Evolutionary conservation across 2,113 vertebrate species (phyloP).

Genomic region (Xenopus tropicalis): UCB_Xtro_10.0 CM004444.2:74883501-74884000

Average conservation of each 20-base stretch:
- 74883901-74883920: too few species aligned
- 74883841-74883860: too few species aligned
- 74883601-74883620: slow-evolving; percentile 47
- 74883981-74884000: too few species aligned
- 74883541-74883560: slow-evolving; percentile 71
- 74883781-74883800: too few species aligned
- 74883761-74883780: background rate
- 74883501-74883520: slow-evolving; percentile 84
- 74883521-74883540: slow-evolving; percentile 64
- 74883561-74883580: slow-evolving; percentile 74
- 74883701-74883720: slow-evolving; percentile 24
- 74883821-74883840: too few species aligned
- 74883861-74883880: too few species aligned
- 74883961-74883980: too few species aligned
- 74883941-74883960: too few species aligned
- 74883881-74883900: too few species aligned
- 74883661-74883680: slow-evolving; percentile 37
- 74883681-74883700: slow-evolving; percentile 50
- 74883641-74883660: slow-evolving; percentile 42
- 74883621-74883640: slow-evolving; percentile 50
- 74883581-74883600: slow-evolving; percentile 68
- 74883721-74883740: background rate
- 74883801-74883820: too few species aligned
- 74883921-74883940: too few species aligned
- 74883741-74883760: background rate